phyloP scores from a whole-genome alignment of 2,888 invertebrate genomes.

The Eurois occulta region DNA sequence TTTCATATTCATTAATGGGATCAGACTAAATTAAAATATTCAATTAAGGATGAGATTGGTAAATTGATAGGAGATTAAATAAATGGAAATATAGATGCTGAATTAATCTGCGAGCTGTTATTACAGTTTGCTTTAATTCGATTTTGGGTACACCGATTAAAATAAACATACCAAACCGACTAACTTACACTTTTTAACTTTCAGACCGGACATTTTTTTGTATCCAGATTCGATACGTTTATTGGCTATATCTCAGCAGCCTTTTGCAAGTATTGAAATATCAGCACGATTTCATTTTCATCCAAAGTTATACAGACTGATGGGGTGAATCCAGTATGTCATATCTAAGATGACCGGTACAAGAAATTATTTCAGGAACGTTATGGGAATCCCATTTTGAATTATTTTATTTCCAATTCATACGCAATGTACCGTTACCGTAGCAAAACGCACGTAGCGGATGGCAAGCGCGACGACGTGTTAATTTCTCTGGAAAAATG shows the following conservation, averaged over 20 bases:
- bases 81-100: background rate
- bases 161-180: too few relatives aligned
- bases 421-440: too few relatives aligned
- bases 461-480: too few relatives aligned
- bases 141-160: background rate
- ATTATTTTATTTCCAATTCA: too few relatives aligned
- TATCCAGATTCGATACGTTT: background rate
- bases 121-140: background rate
- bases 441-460: too few relatives aligned
- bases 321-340: too few relatives aligned
- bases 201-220: background rate
- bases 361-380: too few relatives aligned
- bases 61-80: constrained; percentile 15
- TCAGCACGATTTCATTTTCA: background rate
- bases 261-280: background rate
- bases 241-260: background rate
- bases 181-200: too few relatives aligned
- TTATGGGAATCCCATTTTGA: too few relatives aligned
- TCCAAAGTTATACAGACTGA: background rate
- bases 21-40: constrained; percentile 43
- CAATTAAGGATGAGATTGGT: constrained; percentile 29
- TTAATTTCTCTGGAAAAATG: too few relatives aligned
- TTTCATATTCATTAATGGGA: constrained; percentile 50
- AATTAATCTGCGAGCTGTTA: background rate
- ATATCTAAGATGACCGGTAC: too few relatives aligned